Conservation (phyloP, 2,888 invertebrate genomes). For the Aproaerema taeniolella region DNA sequence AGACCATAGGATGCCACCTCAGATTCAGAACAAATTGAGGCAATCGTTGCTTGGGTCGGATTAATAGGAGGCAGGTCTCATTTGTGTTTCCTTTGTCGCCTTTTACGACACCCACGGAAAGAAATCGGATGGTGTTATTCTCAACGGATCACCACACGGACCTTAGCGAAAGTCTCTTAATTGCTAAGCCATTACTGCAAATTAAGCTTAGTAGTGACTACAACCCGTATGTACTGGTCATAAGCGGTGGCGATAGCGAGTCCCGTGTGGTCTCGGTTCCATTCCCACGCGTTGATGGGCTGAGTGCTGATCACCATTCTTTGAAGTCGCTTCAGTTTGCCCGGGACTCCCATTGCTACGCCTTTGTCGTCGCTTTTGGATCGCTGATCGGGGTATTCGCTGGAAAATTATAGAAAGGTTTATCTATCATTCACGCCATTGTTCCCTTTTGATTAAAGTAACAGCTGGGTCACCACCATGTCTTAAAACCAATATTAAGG, state of each 20-base stretch:
- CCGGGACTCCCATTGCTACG: constrained; percentile 84
- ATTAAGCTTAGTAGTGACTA: constrained; percentile 93
- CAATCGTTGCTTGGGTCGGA: too few relatives aligned
- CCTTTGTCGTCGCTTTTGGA: constrained; percentile 84
- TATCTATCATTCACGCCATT: neutral
- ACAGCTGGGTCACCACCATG: too few relatives aligned
- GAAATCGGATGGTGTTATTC: too few relatives aligned
- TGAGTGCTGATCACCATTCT: constrained; percentile 90
- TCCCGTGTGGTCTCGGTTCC: constrained; percentile 94
- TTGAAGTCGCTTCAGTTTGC: constrained; percentile 85
- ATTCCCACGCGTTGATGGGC: constrained; percentile 92
- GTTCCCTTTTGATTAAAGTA: too few relatives aligned
- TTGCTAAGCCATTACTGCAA: constrained; percentile 52
- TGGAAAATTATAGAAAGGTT: constrained; percentile 25
- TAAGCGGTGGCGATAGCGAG: constrained; percentile 93
- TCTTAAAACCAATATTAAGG: too few relatives aligned
- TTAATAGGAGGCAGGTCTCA: too few relatives aligned
- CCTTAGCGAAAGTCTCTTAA: too few relatives aligned
- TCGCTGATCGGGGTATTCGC: constrained; percentile 86
- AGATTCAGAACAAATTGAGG: too few relatives aligned
- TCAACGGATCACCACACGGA: too few relatives aligned
- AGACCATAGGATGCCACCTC: too few relatives aligned
- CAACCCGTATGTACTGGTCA: constrained; percentile 91
- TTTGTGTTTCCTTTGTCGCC: too few relatives aligned
- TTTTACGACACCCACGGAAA: too few relatives aligned